Evolutionary conservation across 1,140 invertebrate genomes (phyloP), one percentile per base, ranked within the genome.

Genomic region (Drosophila elegans): DNA sequence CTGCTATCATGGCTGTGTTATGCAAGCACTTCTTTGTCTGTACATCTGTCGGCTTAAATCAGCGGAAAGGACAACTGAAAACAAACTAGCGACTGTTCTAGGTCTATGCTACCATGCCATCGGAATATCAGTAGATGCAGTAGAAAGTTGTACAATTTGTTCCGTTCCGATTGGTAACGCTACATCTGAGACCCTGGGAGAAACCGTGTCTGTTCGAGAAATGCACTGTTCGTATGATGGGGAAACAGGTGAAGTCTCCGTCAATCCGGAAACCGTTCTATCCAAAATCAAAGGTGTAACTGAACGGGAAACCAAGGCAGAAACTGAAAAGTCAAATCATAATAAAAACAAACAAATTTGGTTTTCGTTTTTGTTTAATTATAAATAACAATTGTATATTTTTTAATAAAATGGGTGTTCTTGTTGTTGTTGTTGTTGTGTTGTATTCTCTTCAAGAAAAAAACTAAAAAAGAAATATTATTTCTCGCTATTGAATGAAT

Each of bases 331-430:
- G 42, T 34, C 44, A 77, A 75, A 62, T 48, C 6, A 89, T 52
- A 89, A 89, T 84, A 54, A 84, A 89, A 89, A 89, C 84, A 84
- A 88, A 69, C 41, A 49, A 49, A 46, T 38, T 60, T 89, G 82
- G 64, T 84, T 84, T 88, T 88, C 80, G 64, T 71, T 89, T 89
- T 89, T 89, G 67, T 88, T 89, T 89, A 89, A 89, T 89, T 89
- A 89, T 89, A 89, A 89, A 89, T 89, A 89, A 89, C 84, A 89
- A 89, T 89, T 89, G 80, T 89, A 89, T 89, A 89, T 89, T 38
- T 60, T 75, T 86, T 78, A 86, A 86, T 86, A 86, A 86, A 86
- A 86, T 80, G 78, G 80, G 68, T 84, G 80, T 83, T 84, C 55
- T 80, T 79, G 66, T 57, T 67, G 53, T 74, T 21, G 16, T 21